These are phyloP conservation scores for Acanthornis magna DNA, from an alignment of 2,797 vertebrate species.

Conservation along the genomic window DNA sequence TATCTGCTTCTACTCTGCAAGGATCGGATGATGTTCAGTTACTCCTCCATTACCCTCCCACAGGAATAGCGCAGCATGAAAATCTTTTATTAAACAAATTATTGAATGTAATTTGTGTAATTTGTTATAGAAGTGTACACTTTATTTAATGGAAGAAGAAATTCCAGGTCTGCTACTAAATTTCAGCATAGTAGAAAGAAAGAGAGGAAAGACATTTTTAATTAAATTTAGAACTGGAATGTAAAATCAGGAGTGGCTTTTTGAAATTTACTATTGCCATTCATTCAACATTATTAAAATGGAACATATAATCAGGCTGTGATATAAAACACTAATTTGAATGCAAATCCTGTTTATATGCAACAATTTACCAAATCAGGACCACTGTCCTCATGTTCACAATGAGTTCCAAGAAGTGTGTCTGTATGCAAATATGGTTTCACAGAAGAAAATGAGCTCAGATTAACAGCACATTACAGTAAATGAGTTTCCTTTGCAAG, in stretches of 20 bases:
- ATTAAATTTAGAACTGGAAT: conserved; percentile 14
- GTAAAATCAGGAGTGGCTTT: background rate
- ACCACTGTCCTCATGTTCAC: background rate
- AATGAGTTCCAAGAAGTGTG: conserved; percentile 11
- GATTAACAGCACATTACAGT: conserved; percentile 23
- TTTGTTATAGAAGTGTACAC: background rate
- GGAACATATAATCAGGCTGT: background rate
- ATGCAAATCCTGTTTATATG: conserved; percentile 22
- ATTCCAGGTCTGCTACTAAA: background rate
- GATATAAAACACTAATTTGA: conserved; percentile 27
- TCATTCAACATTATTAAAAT: conserved; percentile 35
- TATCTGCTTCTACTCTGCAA: background rate
- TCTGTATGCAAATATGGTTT: conserved; percentile 17
- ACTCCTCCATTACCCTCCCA: background rate
- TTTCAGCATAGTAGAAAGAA: background rate
- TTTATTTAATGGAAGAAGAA: background rate
- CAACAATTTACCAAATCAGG: conserved; percentile 36
- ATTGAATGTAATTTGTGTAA: background rate
- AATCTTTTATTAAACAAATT: background rate
- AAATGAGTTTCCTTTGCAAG: conserved; percentile 2
- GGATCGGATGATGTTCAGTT: background rate
- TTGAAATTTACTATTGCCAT: background rate
- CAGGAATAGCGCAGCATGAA: background rate
- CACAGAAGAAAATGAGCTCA: conserved; percentile 42
- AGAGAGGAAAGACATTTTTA: background rate